These are phyloP conservation scores for Lagothrix lagotricha DNA, from an alignment of 2,797 vertebrate species.

Conservation along the genomic window DNA sequence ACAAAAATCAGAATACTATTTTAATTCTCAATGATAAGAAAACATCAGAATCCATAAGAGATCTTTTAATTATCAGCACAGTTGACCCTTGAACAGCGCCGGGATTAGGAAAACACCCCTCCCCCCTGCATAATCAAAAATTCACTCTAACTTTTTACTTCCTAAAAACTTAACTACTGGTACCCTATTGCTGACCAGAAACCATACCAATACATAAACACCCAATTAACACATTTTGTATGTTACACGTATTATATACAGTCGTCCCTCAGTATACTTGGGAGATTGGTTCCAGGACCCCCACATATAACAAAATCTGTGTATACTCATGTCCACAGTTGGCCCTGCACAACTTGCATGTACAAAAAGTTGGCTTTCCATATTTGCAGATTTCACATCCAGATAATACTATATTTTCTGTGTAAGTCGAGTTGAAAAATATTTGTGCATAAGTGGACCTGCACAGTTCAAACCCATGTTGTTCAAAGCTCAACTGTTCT, in stretches of 20 bases:
- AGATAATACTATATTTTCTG: background rate
- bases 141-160: background rate
- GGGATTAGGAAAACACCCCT: background rate
- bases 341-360: background rate
- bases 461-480: background rate
- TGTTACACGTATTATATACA: background rate
- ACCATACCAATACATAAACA: background rate
- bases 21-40: conserved; percentile 4
- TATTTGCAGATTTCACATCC: background rate
- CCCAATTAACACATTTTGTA: background rate
- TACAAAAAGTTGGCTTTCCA: background rate
- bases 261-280: background rate
- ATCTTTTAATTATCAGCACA: background rate
- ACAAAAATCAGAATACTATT: conserved; percentile 14
- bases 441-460: background rate
- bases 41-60: background rate
- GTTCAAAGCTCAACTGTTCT: background rate
- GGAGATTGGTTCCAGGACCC: background rate
- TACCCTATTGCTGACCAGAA: background rate
- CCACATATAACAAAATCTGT: background rate
- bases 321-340: background rate
- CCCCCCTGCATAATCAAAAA: background rate
- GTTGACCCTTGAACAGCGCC: background rate
- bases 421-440: background rate
- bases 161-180: background rate